A percentile compares a stretch with the other conserved stretches of the same genome.
These are phyloP conservation scores for Crematogaster levior DNA, from an alignment of 2,888 invertebrate species.

Conservation along the genomic window DNA sequence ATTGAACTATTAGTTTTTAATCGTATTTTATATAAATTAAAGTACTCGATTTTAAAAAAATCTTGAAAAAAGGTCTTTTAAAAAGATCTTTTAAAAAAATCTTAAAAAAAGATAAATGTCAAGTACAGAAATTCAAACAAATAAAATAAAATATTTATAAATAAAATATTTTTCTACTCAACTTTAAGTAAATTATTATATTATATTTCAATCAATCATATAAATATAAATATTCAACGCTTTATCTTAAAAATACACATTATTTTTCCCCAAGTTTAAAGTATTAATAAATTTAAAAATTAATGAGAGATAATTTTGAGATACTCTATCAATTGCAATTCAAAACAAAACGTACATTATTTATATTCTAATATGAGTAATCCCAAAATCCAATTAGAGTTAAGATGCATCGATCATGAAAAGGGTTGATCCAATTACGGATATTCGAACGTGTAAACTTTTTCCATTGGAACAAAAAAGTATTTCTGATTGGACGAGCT, in stretches of 20 bases:
- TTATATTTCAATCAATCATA: not conserved
- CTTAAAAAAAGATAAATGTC: not conserved
- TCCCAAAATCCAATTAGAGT: slow-evolving; percentile 1
- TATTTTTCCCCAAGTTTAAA: not conserved
- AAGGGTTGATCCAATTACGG: slow-evolving; percentile 40
- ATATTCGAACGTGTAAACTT: slow-evolving; percentile 37
- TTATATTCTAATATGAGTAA: slow-evolving; percentile 18
- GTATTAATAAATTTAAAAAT: not conserved
- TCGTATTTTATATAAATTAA: not conserved
- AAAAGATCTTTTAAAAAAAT: too few species aligned
- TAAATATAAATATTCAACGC: not conserved
- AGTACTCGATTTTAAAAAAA: not conserved
- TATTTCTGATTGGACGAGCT: slow-evolving; percentile 2
- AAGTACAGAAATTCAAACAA: not conserved
- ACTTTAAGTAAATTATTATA: not conserved
- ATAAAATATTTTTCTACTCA: not conserved
- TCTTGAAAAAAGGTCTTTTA: too few species aligned
- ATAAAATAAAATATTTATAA: not conserved
- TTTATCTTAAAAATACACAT: not conserved
- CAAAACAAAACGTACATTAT: not conserved
- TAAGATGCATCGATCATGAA: slow-evolving; percentile 28
- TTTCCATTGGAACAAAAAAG: slow-evolving; percentile 16
- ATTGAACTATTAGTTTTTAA: not conserved
- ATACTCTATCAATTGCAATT: not conserved
- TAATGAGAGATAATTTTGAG: not conserved